Evolutionary conservation across 2,888 invertebrate species (phyloP).

Genomic region (Stenoptilia bipunctidactyla): DNA sequence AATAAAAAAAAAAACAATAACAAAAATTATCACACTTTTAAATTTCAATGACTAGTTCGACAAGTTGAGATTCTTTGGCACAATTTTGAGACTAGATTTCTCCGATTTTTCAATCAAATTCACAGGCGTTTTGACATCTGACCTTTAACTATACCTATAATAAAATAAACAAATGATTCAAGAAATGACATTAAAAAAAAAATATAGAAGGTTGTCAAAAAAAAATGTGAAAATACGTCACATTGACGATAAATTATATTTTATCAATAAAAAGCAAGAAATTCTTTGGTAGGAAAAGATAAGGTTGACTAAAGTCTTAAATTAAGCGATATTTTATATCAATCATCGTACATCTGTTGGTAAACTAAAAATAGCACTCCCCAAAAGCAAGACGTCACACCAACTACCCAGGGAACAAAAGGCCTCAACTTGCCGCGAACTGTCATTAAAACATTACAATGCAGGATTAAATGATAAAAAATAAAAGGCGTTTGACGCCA

Average conservation of each 20-base stretch:
- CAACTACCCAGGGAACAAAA: slow-evolving; percentile 86
- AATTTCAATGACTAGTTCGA: slow-evolving; percentile 52
- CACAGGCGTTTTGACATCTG: neutral
- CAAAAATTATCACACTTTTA: slow-evolving; percentile 13
- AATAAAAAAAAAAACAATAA: slow-evolving; percentile 5
- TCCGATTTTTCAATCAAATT: neutral
- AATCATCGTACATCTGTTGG: slow-evolving; percentile 42
- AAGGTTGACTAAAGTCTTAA: too few species aligned
- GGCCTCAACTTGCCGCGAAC: slow-evolving; percentile 73
- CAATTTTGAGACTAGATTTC: slow-evolving; percentile 30
- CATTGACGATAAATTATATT: too few species aligned
- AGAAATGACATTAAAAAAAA: too few species aligned
- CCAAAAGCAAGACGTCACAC: slow-evolving; percentile 91
- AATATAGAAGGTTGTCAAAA: too few species aligned
- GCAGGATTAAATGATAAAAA: slow-evolving; percentile 18
- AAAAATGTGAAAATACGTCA: too few species aligned
- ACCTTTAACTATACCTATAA: too few species aligned
- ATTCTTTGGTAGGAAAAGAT: too few species aligned
- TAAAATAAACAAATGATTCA: slow-evolving; percentile 12
- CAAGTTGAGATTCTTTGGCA: slow-evolving; percentile 37
- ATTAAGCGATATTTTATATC: too few species aligned
- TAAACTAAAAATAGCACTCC: slow-evolving; percentile 72
- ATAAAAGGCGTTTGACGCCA: slow-evolving; percentile 35
- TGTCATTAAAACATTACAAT: slow-evolving; percentile 30
- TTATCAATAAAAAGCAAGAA: too few species aligned